Evolutionary conservation across 2,797 vertebrate species (phyloP), one percentile per base, ranked within the genome.

Genomic region (Sphaeramia orbicularis): DNA sequence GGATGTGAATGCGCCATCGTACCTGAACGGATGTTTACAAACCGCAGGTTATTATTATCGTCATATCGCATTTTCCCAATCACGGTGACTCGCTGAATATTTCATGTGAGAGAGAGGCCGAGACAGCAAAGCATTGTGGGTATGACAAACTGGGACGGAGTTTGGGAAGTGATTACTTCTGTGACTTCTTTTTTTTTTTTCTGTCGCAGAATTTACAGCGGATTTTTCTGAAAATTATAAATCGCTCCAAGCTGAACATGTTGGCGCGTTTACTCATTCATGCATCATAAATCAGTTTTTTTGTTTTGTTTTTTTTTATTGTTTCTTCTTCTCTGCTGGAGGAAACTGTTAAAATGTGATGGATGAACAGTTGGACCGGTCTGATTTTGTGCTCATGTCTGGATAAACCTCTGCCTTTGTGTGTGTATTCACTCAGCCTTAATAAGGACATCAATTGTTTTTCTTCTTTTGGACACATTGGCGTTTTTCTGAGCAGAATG

Each of bases 11-110:
- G 70, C 38, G 24, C 41, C 42, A 16, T 49, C 27, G 47, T 41
- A 83, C 80, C 80, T 88, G 72, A 74, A 79, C 73, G 47, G 65
- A 78, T 88, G 83, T 91, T 93, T 92, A 91, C 91, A 89, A 86
- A 91, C 73, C 60, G 73, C 76, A 55, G 70, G 60, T 91, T 89
- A 88, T 90, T 86, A 88, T 91, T 81, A 87, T 86, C 57, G 48
- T 65, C 80, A 59, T 78, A 85, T 86, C 45, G 21, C 65, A 49
- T 81, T 85, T 82, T 76, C 15, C 40, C 78, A 48, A 67, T 77
- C 35, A 35, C 6, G 47, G 65, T 63, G 53, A 44, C 58, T 8
- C 65, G 75, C 50, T 85, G 80, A 85, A 91, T 86, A 89, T 86
- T 86, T 90, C 61, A 87, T 86, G 74, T 71, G 57, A 35, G 18